Evolutionary conservation across 2,888 invertebrate genomes (phyloP).

Genomic region (Arenicola marina): DNA sequence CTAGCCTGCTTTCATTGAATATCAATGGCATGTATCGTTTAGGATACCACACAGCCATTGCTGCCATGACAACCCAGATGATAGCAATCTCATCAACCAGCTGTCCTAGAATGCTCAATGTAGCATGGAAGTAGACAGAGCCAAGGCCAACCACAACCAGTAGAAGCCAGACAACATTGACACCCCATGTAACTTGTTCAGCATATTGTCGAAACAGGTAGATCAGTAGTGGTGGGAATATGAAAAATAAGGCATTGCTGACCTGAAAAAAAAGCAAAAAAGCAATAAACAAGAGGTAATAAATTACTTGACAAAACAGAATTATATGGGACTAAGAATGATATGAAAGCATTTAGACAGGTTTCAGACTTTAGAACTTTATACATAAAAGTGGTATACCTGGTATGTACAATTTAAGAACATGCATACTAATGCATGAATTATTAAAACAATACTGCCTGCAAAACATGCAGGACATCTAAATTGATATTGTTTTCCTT

Average conservation of each 20-base stretch:
- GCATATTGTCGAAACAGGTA: constrained; percentile 79
- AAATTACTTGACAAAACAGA: background rate
- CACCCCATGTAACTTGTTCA: constrained; percentile 70
- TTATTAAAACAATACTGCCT: too few species aligned
- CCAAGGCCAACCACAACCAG: constrained; percentile 78
- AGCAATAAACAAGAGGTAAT: background rate
- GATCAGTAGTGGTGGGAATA: constrained; percentile 77
- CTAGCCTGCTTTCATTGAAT: too few species aligned
- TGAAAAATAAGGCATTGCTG: constrained; percentile 69
- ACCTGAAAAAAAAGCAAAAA: background rate
- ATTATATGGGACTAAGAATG: too few species aligned
- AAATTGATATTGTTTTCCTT: too few species aligned
- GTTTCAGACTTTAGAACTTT: too few species aligned
- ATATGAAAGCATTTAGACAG: too few species aligned
- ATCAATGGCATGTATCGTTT: constrained; percentile 37
- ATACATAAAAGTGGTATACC: too few species aligned
- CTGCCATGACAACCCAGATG: constrained; percentile 80
- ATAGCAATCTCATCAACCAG: constrained; percentile 81
- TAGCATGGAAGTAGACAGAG: constrained; percentile 85
- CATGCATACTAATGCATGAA: too few species aligned
- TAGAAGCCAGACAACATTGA: constrained; percentile 81
- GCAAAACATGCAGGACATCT: too few species aligned
- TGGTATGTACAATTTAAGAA: too few species aligned
- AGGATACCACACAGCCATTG: constrained; percentile 72
- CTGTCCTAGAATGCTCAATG: constrained; percentile 79